Conservation (phyloP, 2,797 vertebrate genomes). For the Antrozous pallidus region DNA sequence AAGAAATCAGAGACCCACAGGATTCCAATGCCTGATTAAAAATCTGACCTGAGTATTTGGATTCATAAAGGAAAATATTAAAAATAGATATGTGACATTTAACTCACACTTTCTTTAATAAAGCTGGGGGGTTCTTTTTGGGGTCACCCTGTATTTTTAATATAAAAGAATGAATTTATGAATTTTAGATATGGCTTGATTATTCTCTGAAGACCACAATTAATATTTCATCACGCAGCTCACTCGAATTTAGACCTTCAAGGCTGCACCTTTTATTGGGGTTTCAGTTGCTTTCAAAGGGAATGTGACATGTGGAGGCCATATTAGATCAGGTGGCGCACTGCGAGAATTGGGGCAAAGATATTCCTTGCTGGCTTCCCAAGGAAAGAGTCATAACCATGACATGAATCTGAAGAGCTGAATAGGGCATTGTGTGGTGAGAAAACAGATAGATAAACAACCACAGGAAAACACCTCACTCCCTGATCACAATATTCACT, state of each 20-base stretch:
- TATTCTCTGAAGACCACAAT: neutral
- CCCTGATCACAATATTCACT: neutral
- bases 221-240: neutral
- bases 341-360: neutral
- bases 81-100: neutral
- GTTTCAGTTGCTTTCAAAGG: neutral
- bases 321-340: neutral
- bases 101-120: neutral
- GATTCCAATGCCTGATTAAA: constrained; percentile 1
- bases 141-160: neutral
- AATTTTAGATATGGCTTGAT: neutral
- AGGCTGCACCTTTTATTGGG: neutral
- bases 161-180: neutral
- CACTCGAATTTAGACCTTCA: neutral
- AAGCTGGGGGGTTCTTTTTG: neutral
- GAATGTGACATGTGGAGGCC: neutral
- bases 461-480: neutral
- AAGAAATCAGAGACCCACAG: neutral
- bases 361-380: neutral
- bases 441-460: neutral
- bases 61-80: neutral
- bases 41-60: neutral
- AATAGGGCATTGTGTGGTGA: neutral
- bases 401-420: neutral
- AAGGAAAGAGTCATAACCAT: neutral